These are phyloP conservation scores for Dicrurus megarhynchus DNA, from an alignment of 2,113 vertebrate species.

Conservation along the genomic window DNA sequence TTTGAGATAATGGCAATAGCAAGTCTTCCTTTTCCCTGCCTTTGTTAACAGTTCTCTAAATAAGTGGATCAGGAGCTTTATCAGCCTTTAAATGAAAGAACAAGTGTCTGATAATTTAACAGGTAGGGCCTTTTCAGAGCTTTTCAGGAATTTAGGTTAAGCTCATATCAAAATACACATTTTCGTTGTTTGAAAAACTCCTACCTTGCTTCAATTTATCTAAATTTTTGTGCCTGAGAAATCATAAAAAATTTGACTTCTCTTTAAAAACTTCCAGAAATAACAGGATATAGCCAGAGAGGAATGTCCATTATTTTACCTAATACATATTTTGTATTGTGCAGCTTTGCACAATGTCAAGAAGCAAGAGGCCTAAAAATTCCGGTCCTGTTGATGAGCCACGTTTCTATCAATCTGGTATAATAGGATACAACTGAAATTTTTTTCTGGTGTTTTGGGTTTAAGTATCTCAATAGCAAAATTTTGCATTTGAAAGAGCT, in stretches of 20 bases:
- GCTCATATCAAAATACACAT: not conserved
- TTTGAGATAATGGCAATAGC: not conserved
- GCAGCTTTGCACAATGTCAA: not conserved
- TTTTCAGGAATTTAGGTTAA: not conserved
- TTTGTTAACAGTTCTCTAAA: not conserved
- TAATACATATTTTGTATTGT: not conserved
- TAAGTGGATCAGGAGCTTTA: not conserved
- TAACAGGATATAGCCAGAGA: not conserved
- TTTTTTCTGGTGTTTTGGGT: not conserved
- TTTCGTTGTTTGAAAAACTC: not conserved
- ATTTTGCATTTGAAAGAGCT: not conserved
- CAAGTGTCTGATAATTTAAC: not conserved
- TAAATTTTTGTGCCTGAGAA: not conserved
- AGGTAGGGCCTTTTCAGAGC: not conserved
- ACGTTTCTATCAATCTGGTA: not conserved
- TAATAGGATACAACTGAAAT: not conserved
- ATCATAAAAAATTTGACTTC: not conserved
- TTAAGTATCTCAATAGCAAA: not conserved
- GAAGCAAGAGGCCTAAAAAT: not conserved
- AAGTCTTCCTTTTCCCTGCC: not conserved
- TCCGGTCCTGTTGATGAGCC: not conserved
- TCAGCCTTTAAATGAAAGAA: not conserved
- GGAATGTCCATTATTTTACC: not conserved
- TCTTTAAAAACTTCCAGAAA: not conserved
- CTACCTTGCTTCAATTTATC: not conserved